Percentiles rank a stretch among this genome's conserved stretches.
These are phyloP conservation scores for human DNA, from an alignment of 2,113 vertebrate genomes.

Conservation along the genomic window GRCh38 chr6:9197001-9197500, in stretches of 20 bases:
- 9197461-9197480: neutral
- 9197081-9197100: neutral
- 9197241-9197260: neutral
- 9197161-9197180: neutral
- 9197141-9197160: neutral
- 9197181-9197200: neutral
- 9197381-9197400: neutral
- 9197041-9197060: neutral
- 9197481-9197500: neutral
- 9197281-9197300: neutral
- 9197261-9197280: neutral
- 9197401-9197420: neutral
- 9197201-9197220: neutral
- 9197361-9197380: neutral
- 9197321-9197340: neutral
- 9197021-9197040: too few relatives aligned
- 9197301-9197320: neutral
- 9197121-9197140: neutral
- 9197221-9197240: neutral
- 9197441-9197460: constrained; percentile 8
- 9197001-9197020: too few relatives aligned
- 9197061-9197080: neutral
- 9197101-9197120: neutral
- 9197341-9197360: neutral
- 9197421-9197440: neutral